Evolutionary conservation across 2,113 vertebrate genomes (phyloP).

Genomic region (Solea senegalensis): DNA sequence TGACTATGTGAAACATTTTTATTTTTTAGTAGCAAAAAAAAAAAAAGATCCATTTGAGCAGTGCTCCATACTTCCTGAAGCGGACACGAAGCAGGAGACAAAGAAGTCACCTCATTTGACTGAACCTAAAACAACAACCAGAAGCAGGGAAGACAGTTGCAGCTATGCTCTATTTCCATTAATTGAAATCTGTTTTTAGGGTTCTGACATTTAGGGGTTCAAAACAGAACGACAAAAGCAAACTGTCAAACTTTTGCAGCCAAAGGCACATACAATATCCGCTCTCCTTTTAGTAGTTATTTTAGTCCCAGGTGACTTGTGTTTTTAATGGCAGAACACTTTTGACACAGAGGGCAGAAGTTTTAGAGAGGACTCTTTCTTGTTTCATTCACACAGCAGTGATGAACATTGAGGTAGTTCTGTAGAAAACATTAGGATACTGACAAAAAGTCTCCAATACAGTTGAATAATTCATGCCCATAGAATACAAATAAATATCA

Average conservation of each 20-base stretch:
- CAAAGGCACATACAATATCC: background rate
- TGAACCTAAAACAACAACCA: background rate
- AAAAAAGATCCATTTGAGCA: conserved; percentile 26
- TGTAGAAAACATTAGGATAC: no score
- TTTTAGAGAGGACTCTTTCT: background rate
- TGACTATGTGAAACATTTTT: background rate
- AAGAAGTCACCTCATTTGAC: background rate
- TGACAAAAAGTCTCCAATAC: no score
- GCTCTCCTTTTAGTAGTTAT: background rate
- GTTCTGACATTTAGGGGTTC: background rate
- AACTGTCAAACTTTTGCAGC: background rate
- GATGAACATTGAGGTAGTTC: no score
- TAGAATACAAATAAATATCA: background rate
- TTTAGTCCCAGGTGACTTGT: background rate
- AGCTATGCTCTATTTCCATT: background rate
- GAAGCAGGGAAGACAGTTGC: background rate
- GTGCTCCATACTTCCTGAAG: background rate
- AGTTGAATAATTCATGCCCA: background rate
- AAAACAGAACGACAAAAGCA: background rate
- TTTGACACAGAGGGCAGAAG: background rate
- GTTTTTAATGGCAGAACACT: background rate
- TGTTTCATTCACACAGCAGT: no score
- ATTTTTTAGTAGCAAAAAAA: background rate
- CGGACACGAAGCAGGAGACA: conserved; percentile 3
- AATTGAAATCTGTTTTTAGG: background rate